These are phyloP conservation scores for Epinephelus cyanopodus DNA, from an alignment of 2,113 vertebrate species.

Conservation along the genomic window DNA sequence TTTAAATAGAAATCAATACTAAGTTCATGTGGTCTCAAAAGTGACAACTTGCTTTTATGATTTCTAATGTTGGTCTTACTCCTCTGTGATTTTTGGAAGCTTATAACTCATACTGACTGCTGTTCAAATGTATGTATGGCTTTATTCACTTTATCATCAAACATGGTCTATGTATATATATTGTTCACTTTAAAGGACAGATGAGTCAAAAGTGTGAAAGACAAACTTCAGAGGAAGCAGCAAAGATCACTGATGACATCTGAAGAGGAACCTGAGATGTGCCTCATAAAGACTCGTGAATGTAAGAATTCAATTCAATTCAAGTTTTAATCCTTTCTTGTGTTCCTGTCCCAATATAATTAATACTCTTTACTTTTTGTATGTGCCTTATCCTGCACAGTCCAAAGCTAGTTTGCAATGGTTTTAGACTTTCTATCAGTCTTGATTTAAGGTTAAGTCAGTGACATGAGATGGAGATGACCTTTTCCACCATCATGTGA, in stretches of 20 bases:
- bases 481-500: background rate
- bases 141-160: background rate
- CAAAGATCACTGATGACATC: slow-evolving; percentile 44
- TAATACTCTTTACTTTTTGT: too few species aligned
- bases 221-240: slow-evolving; percentile 73
- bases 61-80: background rate
- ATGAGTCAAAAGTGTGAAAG: slow-evolving; percentile 29
- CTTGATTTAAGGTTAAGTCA: background rate
- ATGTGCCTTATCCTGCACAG: background rate
- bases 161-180: background rate
- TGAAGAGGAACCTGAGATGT: slow-evolving; percentile 76
- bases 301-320: slow-evolving; percentile 63
- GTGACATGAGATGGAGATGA: background rate
- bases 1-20: background rate
- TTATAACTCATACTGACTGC: background rate
- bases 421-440: background rate
- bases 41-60: background rate
- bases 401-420: background rate
- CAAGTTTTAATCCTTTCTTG: background rate
- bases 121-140: background rate
- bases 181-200: background rate
- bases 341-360: background rate
- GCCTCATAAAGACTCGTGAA: slow-evolving; percentile 50
- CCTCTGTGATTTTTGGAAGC: background rate
- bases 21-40: background rate